These are phyloP conservation scores for Litoditis marina DNA, from an alignment of 2,888 invertebrate species.

Conservation along the genomic window DNA sequence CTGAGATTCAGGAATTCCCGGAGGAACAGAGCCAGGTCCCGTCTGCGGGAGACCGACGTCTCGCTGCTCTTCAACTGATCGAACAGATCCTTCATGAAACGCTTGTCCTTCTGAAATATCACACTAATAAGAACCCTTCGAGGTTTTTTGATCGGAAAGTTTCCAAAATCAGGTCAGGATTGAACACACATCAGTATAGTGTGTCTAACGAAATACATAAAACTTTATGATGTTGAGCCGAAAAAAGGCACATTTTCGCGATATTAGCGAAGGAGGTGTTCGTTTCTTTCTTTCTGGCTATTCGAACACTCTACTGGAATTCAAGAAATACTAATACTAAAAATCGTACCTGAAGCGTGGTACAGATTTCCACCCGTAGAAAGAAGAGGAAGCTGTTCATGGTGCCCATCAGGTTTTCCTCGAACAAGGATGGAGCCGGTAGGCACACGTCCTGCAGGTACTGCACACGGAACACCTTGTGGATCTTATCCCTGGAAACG, in stretches of 20 bases:
- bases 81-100: constrained; percentile 90
- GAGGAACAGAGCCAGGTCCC: constrained; percentile 91
- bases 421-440: constrained; percentile 96
- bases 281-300: no score
- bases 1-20: constrained; percentile 99
- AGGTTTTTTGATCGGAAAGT: no score
- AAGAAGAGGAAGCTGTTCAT: constrained; percentile 98
- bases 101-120: constrained; percentile 82
- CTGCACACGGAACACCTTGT: constrained; percentile 98
- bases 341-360: constrained; percentile 73
- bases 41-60: constrained; percentile 78
- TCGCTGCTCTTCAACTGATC: constrained; percentile 84
- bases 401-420: constrained; percentile 95
- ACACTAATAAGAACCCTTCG: no score
- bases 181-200: no score
- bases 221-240: no score
- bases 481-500: constrained; percentile 77
- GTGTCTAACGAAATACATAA: no score
- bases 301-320: no score
- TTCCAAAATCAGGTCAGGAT: no score
- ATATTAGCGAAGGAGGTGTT: no score
- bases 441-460: constrained; percentile 95
- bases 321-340: no score
- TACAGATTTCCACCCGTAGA: constrained; percentile 98
- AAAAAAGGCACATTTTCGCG: no score